Percentiles rank a stretch among this genome's conserved stretches.
phyloP scores from a whole-genome alignment of 2,888 invertebrate genomes.

The Lomographa bimaculata region DNA sequence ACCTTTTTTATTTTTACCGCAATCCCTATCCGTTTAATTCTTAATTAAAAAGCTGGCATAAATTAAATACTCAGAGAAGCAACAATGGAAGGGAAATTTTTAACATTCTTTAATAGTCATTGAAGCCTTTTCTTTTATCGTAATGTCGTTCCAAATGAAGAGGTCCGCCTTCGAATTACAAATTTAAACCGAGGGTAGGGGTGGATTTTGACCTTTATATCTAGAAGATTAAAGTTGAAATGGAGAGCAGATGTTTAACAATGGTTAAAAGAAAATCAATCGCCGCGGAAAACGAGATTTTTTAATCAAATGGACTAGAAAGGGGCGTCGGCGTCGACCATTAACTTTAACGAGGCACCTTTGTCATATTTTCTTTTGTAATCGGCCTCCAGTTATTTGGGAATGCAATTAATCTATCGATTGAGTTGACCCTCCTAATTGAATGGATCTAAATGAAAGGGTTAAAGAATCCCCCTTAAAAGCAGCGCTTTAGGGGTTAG shows the following conservation, averaged over 20 bases:
- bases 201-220: constrained; percentile 17
- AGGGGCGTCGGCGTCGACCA: constrained; percentile 66
- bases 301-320: constrained; percentile 77
- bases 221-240: constrained; percentile 35
- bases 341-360: constrained; percentile 74
- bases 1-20: constrained; percentile 5
- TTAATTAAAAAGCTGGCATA: constrained; percentile 24
- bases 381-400: constrained; percentile 52
- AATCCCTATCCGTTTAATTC: constrained; percentile 23
- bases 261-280: constrained; percentile 70
- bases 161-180: constrained; percentile 48
- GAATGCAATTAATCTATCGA: constrained; percentile 59
- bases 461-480: neutral
- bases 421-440: constrained; percentile 36
- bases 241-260: constrained; percentile 36
- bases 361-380: constrained; percentile 78
- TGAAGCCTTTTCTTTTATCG: constrained; percentile 69
- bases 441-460: constrained; percentile 4
- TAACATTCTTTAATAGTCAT: constrained; percentile 57
- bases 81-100: constrained; percentile 44
- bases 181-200: constrained; percentile 27
- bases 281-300: constrained; percentile 65
- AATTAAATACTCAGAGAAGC: constrained; percentile 35
- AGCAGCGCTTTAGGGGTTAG: neutral
- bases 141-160: constrained; percentile 68